phyloP scores from a whole-genome alignment of 1,140 invertebrate genomes.

The Limonius californicus region DNA sequence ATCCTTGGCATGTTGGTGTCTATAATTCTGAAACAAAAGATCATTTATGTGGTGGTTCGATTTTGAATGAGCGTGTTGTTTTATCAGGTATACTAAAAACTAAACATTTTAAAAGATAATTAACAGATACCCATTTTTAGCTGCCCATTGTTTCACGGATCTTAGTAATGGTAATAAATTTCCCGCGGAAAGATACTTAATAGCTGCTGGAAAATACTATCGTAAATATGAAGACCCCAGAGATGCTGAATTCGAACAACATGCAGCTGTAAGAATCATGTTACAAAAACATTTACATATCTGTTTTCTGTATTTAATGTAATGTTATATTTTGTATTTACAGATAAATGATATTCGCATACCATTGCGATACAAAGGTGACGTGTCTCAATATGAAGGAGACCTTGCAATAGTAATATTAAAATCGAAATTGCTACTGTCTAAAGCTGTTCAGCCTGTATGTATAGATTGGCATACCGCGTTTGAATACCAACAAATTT shows the following conservation, averaged over 20 bases:
- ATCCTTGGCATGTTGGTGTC: neutral
- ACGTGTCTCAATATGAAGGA: slow-evolving; percentile 40
- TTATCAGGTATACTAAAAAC: neutral
- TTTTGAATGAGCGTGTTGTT: neutral
- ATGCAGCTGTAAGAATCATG: neutral
- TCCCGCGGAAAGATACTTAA: neutral
- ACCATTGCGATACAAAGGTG: slow-evolving; percentile 36
- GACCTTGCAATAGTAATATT: slow-evolving; percentile 45
- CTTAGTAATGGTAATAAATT: neutral
- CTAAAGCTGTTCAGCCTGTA: slow-evolving; percentile 44
- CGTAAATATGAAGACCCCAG: neutral
- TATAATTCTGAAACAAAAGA: neutral
- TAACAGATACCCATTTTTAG: no score
- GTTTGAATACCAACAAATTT: slow-evolving; percentile 45
- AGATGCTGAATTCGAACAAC: neutral
- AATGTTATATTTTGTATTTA: neutral
- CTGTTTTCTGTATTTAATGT: no score
- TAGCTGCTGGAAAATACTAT: neutral
- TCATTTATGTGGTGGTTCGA: neutral
- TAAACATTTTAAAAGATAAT: neutral
- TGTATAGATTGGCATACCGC: slow-evolving; percentile 48
- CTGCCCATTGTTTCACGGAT: neutral
- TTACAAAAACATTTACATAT: neutral
- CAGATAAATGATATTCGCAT: slow-evolving; percentile 15
- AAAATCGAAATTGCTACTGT: slow-evolving; percentile 38